Evolutionary conservation across 1,140 invertebrate species (phyloP), one percentile per base, ranked within the genome.

Genomic region (Hyles euphorbiae): DNA sequence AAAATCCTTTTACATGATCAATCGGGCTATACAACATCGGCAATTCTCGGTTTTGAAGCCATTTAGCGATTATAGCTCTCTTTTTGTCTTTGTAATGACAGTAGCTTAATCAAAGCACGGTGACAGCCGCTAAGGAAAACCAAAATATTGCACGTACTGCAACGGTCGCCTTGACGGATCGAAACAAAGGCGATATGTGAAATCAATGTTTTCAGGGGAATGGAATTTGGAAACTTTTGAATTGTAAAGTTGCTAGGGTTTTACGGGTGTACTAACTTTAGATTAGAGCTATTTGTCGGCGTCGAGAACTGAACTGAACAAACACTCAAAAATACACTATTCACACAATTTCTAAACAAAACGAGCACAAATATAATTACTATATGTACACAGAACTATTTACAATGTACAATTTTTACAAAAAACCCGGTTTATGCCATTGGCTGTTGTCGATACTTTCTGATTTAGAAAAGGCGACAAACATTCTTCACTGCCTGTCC

Each of bases 301-400:
- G 78, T 88, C 85, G 76, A 81, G 76, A 84, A 82, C 63, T 78
- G 74, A 87, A 84, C 76, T 71, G 77, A 82, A 89, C 81, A 87
- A 88, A 87, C 87, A 89, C 85, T 87, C 75, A 86, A 88, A 87
- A 83, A 82, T 84, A 88, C 85, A 89, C 85, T 89, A 88, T 89
- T 88, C 82, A 89, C 86, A 89, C 83, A 88, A 87, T 85, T 85
- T 80, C 75, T 83, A 87, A 88, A 83, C 81, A 84, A 86, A 86
- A 83, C 78, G 80, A 83, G 72, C 87, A 89, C 87, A 89, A 89
- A 89, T 89, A 89, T 89, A 88, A 89, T 82, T 81, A 88, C 88
- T 89, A 89, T 89, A 88, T 89, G 82, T 89, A 89, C 88, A 89
- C 83, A 80, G 79, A 80, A 89, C 87, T 89, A 89, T 89, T 89